These are phyloP conservation scores for Agrotis exclamationis DNA, from an alignment of 2,888 invertebrate species.

Conservation along the genomic window DNA sequence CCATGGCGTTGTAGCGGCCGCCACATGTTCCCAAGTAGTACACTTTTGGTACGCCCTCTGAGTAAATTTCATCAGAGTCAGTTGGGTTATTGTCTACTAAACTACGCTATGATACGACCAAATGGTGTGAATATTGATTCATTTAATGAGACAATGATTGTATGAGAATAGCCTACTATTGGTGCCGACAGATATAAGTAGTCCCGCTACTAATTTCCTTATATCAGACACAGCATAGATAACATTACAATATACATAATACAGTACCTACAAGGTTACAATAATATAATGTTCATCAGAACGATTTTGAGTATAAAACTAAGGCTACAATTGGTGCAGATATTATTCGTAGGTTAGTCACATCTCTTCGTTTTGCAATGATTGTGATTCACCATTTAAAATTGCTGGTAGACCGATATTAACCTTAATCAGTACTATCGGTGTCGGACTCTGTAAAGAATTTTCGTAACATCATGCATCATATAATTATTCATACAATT, in stretches of 20 bases:
- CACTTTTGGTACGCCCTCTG: slow-evolving; percentile 99
- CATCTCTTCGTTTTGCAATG: slow-evolving; percentile 62
- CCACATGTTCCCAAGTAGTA: slow-evolving; percentile 99
- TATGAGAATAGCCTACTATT: slow-evolving; percentile 44
- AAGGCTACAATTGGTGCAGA: slow-evolving; percentile 60
- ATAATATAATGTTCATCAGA: not conserved
- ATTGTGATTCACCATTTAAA: slow-evolving; percentile 66
- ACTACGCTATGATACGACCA: slow-evolving; percentile 31
- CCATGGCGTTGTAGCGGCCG: slow-evolving; percentile 99
- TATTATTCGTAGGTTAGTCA: slow-evolving; percentile 51
- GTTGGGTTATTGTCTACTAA: slow-evolving; percentile 50
- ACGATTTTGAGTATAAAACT: slow-evolving; percentile 52
- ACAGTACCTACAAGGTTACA: not conserved
- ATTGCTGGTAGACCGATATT: slow-evolving; percentile 42
- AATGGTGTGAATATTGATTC: slow-evolving; percentile 19
- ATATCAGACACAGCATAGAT: slow-evolving; percentile 9
- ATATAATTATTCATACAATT: slow-evolving; percentile 57
- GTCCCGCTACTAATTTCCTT: slow-evolving; percentile 8
- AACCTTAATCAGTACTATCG: slow-evolving; percentile 37
- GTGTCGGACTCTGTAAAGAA: slow-evolving; percentile 43
- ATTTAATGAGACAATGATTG: slow-evolving; percentile 22
- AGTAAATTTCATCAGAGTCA: slow-evolving; percentile 77
- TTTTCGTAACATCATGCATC: slow-evolving; percentile 50
- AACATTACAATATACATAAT: slow-evolving; percentile 1
- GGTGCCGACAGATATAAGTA: slow-evolving; percentile 22